These are phyloP conservation scores for Polyploca ridens DNA, from an alignment of 2,888 invertebrate species.

Conservation along the genomic window DNA sequence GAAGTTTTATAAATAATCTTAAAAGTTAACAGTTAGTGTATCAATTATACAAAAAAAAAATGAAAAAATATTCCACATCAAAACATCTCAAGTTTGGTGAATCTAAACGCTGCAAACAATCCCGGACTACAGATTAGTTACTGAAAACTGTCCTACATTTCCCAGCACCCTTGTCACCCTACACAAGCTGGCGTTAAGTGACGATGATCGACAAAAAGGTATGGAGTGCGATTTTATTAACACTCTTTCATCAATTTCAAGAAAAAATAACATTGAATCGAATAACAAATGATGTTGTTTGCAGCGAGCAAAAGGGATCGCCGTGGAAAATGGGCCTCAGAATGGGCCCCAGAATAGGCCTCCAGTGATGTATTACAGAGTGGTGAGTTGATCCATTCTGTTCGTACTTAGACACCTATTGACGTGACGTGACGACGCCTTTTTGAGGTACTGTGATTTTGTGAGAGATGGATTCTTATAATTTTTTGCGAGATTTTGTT, in stretches of 20 bases:
- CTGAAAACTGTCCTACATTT: not conserved
- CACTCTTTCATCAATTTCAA: conserved; percentile 76
- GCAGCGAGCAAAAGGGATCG: conserved; percentile 54
- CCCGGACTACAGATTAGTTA: not conserved
- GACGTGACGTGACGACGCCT: conserved; percentile 66
- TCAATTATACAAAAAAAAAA: too few species aligned
- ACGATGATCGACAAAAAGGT: conserved; percentile 84
- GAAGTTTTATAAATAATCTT: too few species aligned
- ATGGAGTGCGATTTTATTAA: conserved; percentile 84
- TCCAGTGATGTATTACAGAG: conserved; percentile 59
- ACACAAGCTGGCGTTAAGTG: conserved; percentile 70
- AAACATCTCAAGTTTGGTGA: too few species aligned
- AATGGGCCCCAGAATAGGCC: conserved; percentile 42
- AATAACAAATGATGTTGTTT: conserved; percentile 84
- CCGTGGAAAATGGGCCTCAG: conserved; percentile 56
- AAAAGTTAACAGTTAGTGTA: too few species aligned
- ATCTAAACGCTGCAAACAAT: too few species aligned
- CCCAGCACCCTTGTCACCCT: conserved; percentile 42
- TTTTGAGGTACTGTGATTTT: conserved; percentile 39
- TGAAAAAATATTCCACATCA: too few species aligned
- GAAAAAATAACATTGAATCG: conserved; percentile 75
- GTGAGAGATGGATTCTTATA: conserved; percentile 35
- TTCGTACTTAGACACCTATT: conserved; percentile 53
- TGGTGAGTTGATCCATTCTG: conserved; percentile 41
- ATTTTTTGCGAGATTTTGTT: conserved; percentile 38